Conservation (phyloP, 2,797 vertebrate species). For the Etheostoma nigrum region DNA sequence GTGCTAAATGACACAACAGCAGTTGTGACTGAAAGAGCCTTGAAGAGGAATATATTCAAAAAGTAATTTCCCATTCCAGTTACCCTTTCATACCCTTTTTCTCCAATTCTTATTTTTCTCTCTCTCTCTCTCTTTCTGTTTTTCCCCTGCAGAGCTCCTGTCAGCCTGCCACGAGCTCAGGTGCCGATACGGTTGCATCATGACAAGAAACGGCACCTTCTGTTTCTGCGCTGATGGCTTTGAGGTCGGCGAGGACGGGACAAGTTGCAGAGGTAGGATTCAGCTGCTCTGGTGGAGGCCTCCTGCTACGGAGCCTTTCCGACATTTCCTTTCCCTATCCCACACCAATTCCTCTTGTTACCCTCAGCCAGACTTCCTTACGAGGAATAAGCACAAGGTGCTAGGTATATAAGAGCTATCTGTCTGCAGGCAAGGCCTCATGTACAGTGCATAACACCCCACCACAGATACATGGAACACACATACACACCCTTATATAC, state of each 20-base stretch:
- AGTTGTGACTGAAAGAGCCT: slow-evolving; percentile 37
- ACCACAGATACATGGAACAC: slow-evolving; percentile 7
- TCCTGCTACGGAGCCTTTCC: slow-evolving; percentile 20
- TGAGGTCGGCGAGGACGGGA: slow-evolving; percentile 89
- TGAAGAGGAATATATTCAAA: slow-evolving; percentile 49
- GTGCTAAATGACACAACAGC: slow-evolving; percentile 27
- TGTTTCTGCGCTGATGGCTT: slow-evolving; percentile 97
- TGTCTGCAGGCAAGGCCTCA: slow-evolving; percentile 58
- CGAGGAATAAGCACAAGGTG: slow-evolving; percentile 64
- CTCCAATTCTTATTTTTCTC: slow-evolving; percentile 18
- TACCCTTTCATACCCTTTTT: slow-evolving; percentile 29
- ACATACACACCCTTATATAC: slow-evolving; percentile 8
- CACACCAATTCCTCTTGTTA: slow-evolving; percentile 44
- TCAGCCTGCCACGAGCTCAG: slow-evolving; percentile 92
- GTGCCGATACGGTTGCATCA: slow-evolving; percentile 93
- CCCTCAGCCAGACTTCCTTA: slow-evolving; percentile 60
- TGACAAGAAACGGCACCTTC: slow-evolving; percentile 90
- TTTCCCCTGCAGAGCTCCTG: slow-evolving; percentile 87
- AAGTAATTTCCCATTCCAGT: slow-evolving; percentile 61
- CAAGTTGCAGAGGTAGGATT: slow-evolving; percentile 91
- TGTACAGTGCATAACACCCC: slow-evolving; percentile 22
- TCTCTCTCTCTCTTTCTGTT: background rate
- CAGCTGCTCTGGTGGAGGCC: slow-evolving; percentile 23
- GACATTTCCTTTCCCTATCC: slow-evolving; percentile 15
- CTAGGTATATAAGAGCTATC: slow-evolving; percentile 66